Evolutionary conservation across 2,113 vertebrate species (phyloP), one percentile per base, ranked within the genome.

Genomic region (Alethe diademata): DNA sequence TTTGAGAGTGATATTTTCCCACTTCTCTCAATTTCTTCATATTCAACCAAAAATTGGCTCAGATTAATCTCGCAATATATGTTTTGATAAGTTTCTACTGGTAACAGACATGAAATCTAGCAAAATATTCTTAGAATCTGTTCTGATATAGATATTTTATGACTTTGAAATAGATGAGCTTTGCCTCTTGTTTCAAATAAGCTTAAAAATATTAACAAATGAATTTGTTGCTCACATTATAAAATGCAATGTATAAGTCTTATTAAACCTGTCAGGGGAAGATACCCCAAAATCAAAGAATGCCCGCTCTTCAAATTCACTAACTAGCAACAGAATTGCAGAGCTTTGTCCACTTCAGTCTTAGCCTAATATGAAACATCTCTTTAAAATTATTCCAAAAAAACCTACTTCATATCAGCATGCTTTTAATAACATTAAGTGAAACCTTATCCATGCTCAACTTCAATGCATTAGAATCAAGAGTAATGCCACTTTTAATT

Each of bases 401-500:
- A 78, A 65, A 62, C 24, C 47, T 48, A 19, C n/a, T 87, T 89
- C 24, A 50, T 82, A 85, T 57, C 84, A 93, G 19, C 23, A 40
- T 36, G 28, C 33, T 93, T 94, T 93, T 79, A 90, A 94, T 89
- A 96, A 81, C 71, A 42, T 56, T 74, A 94, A 83, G 19, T 38
- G 65, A 76, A 90, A 88, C 57, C 51, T 50, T 88, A 43, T 64
- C 48, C 19, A 5, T 38, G 43, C 64, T 71, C 80, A 74, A 33
- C 24, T 83, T 72, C 58, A 61, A 45, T 92, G 88, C 45, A 50
- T 89, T 83, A 72, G 50, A 71, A 54, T 84, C 24, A 65, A 47
- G 40, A 74, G n/a, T 78, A 85, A 92, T 84, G 45, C 53, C 53
- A 76, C 71, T 67, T 96, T 92, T 92, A 96, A 95, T 96, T 95